Evolutionary conservation across 2,113 vertebrate genomes (phyloP).

Genomic region (Cryptotis parvus): DNA sequence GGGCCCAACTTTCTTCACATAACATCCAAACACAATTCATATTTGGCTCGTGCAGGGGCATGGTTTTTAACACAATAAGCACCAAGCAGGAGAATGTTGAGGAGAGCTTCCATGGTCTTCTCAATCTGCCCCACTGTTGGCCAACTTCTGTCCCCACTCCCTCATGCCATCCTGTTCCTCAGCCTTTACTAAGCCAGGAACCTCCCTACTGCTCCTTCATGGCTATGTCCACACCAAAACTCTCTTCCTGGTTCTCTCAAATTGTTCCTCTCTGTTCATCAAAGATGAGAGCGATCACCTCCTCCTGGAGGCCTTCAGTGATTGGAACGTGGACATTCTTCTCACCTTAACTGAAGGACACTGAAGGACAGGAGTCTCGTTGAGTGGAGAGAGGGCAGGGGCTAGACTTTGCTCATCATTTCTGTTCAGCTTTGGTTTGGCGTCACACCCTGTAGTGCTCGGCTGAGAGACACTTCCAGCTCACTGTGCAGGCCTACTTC

Average conservation of each 20-base stretch:
- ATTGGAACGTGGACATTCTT: not conserved
- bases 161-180: no score
- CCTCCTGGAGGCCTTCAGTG: not conserved
- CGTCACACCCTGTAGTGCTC: no score
- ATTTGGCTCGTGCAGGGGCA: not conserved
- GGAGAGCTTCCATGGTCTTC: not conserved
- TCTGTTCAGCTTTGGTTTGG: no score
- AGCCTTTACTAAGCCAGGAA: not conserved
- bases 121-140: not conserved
- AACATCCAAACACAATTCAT: constrained; percentile 22
- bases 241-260: not conserved
- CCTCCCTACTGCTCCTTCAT: not conserved
- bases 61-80: not conserved
- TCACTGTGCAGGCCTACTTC: no score
- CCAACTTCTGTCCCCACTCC: not conserved
- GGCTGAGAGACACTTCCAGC: no score
- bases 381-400: not conserved
- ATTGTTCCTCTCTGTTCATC: not conserved
- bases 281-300: not conserved
- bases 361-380: not conserved
- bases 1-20: not conserved
- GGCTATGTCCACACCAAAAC: not conserved
- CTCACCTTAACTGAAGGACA: not conserved
- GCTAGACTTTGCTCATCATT: no score
- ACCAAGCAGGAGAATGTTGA: not conserved